These are phyloP conservation scores for Prenolepis imparis DNA, from an alignment of 2,888 invertebrate genomes.

Conservation along the genomic window DNA sequence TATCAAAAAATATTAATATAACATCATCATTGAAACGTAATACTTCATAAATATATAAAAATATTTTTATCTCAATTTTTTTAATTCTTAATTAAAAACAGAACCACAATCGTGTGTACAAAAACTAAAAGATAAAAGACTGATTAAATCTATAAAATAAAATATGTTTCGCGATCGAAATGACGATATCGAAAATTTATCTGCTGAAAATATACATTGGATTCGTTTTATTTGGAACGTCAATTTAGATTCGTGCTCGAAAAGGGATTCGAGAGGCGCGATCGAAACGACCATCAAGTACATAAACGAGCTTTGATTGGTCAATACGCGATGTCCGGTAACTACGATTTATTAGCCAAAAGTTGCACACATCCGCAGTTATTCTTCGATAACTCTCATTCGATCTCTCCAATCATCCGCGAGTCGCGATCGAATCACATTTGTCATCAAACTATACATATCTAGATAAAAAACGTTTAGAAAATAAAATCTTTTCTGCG, in stretches of 20 bases:
- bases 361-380: constrained; percentile 72
- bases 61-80: background rate
- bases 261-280: constrained; percentile 63
- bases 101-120: background rate
- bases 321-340: constrained; percentile 84
- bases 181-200: background rate
- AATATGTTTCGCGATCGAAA: background rate
- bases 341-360: constrained; percentile 81
- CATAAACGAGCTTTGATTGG: constrained; percentile 82
- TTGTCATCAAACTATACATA: background rate
- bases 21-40: background rate
- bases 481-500: background rate
- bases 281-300: constrained; percentile 71
- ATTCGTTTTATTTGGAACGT: constrained; percentile 17
- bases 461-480: background rate
- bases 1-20: background rate
- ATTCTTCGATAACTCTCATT: constrained; percentile 62
- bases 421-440: background rate
- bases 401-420: constrained; percentile 13
- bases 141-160: background rate
- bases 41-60: background rate
- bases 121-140: background rate
- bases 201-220: constrained; percentile 15
- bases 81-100: background rate
- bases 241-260: constrained; percentile 66